Evolutionary conservation across 2,797 vertebrate species (phyloP).

Genomic region (Lepus townsendii): DNA sequence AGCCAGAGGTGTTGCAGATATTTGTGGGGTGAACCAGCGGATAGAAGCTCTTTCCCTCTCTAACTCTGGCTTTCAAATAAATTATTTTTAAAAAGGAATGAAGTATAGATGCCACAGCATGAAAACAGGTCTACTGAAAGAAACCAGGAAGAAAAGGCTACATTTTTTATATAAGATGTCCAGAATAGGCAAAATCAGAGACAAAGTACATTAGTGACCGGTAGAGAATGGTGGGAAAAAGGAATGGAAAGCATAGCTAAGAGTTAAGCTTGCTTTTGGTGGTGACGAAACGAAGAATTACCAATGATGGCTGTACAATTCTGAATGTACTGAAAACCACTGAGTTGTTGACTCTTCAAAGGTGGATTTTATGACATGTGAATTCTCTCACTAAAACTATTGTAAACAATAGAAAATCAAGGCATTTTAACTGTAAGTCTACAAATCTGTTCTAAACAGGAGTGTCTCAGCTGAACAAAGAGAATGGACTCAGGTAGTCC

Average conservation of each 20-base stretch:
- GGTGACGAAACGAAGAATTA: conserved; percentile 12
- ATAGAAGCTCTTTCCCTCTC: no score
- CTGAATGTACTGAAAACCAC: conserved; percentile 23
- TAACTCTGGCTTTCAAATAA: no score
- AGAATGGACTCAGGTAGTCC: conserved; percentile 8
- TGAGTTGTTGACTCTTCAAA: conserved; percentile 23
- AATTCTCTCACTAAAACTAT: conserved; percentile 62
- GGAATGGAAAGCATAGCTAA: background rate
- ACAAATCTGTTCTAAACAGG: background rate
- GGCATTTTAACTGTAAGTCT: background rate
- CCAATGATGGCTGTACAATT: background rate
- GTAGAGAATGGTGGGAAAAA: background rate
- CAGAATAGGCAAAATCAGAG: conserved; percentile 35
- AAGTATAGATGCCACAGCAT: background rate
- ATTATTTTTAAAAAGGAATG: conserved; percentile 14
- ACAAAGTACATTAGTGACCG: background rate
- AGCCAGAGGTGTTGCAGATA: no score
- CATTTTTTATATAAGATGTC: conserved; percentile 49
- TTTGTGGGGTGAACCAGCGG: no score
- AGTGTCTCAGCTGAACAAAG: conserved; percentile 33
- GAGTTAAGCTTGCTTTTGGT: background rate
- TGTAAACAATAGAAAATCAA: conserved; percentile 59
- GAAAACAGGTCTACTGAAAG: conserved; percentile 45
- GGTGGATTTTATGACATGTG: conserved; percentile 6
- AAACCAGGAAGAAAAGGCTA: conserved; percentile 40